Percentiles rank a stretch among this genome's conserved stretches.
These are phyloP conservation scores for Parus major DNA, from an alignment of 2,113 vertebrate genomes.

Conservation along the genomic window DNA sequence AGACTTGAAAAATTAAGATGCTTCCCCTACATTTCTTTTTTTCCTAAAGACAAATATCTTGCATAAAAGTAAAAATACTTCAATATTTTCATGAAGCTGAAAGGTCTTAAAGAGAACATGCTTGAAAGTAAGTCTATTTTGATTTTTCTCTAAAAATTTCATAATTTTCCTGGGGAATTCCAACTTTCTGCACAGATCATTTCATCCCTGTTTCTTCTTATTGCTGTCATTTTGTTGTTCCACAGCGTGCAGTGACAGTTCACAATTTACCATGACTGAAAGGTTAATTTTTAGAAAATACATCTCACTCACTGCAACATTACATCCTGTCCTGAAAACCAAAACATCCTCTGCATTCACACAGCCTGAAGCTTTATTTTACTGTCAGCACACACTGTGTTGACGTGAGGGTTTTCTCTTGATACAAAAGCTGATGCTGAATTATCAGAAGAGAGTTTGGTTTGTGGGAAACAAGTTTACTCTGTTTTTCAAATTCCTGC, in stretches of 20 bases:
- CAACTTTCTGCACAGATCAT: neutral
- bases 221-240: neutral
- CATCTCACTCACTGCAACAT: neutral
- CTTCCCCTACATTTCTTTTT: accelerated
- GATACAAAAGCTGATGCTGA: neutral
- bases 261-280: neutral
- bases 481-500: neutral
- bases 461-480: neutral
- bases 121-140: neutral
- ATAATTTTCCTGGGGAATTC: neutral
- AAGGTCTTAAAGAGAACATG: neutral
- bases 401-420: neutral
- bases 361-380: neutral
- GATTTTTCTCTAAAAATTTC: neutral
- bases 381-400: neutral
- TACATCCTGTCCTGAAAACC: neutral
- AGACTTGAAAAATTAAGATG: neutral
- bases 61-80: neutral
- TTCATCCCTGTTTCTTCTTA: neutral
- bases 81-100: neutral
- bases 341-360: neutral
- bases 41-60: neutral
- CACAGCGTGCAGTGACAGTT: accelerated
- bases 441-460: neutral
- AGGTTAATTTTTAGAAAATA: neutral